Percentiles rank a stretch among this genome's conserved stretches.
Conservation (phyloP, 2,113 vertebrate species). For the Halichoeres trimaculatus region DNA sequence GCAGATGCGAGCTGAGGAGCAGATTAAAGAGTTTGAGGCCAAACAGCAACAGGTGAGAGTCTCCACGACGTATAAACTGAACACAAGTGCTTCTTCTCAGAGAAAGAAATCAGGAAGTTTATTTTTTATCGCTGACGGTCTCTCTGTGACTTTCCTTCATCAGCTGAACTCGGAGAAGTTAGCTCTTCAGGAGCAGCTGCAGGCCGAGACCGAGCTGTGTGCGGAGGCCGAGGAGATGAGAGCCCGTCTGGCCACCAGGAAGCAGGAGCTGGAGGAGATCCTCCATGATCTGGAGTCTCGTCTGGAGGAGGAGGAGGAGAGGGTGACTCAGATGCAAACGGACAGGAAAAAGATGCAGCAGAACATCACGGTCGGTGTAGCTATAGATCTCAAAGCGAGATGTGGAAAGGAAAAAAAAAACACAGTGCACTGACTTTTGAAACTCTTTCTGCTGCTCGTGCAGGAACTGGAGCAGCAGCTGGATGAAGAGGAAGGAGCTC, state of each 20-base stretch:
- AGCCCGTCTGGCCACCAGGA: conserved; percentile 89
- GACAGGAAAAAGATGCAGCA: conserved; percentile 99
- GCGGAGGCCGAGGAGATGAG: conserved; percentile 97
- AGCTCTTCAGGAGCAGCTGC: conserved; percentile 96
- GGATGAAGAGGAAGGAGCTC: conserved; percentile 93
- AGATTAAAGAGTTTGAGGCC: conserved; percentile 86
- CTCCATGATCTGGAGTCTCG: conserved; percentile 95
- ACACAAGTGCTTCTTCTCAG: too few species aligned
- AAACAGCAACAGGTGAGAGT: conserved; percentile 89
- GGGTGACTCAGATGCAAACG: conserved; percentile 86
- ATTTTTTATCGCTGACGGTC: too few species aligned
- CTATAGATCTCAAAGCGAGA: background rate
- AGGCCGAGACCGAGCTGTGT: conserved; percentile 95
- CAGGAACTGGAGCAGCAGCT: conserved; percentile 97
- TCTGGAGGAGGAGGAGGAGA: conserved; percentile 96
- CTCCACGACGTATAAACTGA: too few species aligned
- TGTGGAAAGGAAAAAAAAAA: background rate
- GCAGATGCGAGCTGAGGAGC: conserved; percentile 87
- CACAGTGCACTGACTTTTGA: background rate
- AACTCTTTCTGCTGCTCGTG: background rate
- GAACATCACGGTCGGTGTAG: conserved; percentile 89
- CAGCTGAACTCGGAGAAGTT: conserved; percentile 92
- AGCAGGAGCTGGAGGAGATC: conserved; percentile 97
- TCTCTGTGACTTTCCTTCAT: background rate
- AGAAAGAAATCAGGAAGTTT: too few species aligned